Evolutionary conservation across 92 coral and sea anemone genomes (phyloP), one percentile per base, ranked within the genome.

Genomic region (Porites cylindrica): DNA sequence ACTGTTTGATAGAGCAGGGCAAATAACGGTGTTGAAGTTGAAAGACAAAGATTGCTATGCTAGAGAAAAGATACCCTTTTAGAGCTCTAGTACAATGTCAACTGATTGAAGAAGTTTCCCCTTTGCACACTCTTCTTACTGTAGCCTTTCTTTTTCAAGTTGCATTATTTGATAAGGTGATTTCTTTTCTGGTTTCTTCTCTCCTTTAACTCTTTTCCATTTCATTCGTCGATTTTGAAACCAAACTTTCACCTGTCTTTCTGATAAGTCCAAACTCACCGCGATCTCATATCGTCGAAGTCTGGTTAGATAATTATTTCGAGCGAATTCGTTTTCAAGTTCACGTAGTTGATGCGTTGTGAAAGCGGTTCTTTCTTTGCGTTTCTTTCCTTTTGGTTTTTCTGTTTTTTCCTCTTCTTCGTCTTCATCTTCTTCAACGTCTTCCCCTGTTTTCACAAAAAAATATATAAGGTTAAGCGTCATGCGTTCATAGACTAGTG

Each of bases 251-350:
- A 96, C 98, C 74, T 96, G 99, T 74, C 99, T 90, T 73, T 96
- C 99, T 20, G 99, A 93, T 80, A 96, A 90, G 91, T 96, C 99
- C 93, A 96, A 90, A 82, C 96, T 95, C 59, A 96, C 99, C 8
- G 99, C 99, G 63, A 96, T 96, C 91, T 96, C 99, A 88, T 96
- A 96, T 16, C 99, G 91, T 70, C 99, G 96, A 69, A 96, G 93
- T 86, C 99, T 89, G 24, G 99, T 96, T 70, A 96, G 82, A 86
- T 96, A 96, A 92, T 96, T 96, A 86, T 96, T 96, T 19, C 99
- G 91, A 16, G 86, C 88, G 72, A 96, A 96, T 85, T 96, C 99
- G 89, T 95, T 95, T 92, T 96, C 99, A 18, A 96, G 98, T 87
- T 96, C 99, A 80, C 98, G 89, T 38, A 96, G 88, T 82, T 96